These are phyloP conservation scores for Porphyrio hochstetteri DNA, from an alignment of 2,113 vertebrate genomes.

Conservation along the genomic window DNA sequence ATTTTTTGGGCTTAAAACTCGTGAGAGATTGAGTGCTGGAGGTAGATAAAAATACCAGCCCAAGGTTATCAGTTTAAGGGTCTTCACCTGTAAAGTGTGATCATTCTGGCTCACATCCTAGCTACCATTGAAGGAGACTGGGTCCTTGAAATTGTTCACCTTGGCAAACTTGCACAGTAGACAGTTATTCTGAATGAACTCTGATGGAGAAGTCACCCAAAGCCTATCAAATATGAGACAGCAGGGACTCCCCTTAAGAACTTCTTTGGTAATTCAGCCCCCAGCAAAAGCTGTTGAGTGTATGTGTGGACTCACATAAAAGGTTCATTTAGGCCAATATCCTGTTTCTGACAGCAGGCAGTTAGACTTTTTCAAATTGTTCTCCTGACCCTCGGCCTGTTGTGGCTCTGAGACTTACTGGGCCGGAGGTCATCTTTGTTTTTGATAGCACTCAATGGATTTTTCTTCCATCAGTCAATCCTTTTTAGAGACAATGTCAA, in stretches of 20 bases:
- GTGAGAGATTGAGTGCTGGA: neutral
- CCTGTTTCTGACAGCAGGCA: neutral
- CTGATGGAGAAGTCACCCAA: neutral
- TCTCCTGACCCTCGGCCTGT: neutral
- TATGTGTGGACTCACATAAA: accelerated
- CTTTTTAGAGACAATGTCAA: neutral
- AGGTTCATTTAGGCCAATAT: neutral
- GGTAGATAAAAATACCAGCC: neutral
- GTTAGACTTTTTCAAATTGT: neutral
- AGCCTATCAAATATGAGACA: neutral
- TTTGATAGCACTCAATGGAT: neutral
- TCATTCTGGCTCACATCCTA: neutral
- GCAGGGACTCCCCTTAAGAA: neutral
- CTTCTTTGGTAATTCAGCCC: neutral
- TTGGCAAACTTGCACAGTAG: neutral
- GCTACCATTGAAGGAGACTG: neutral
- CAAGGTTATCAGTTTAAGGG: neutral
- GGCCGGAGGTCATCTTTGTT: neutral
- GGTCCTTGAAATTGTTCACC: neutral
- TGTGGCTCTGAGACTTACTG: neutral
- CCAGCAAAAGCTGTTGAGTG: neutral
- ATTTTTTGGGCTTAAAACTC: neutral
- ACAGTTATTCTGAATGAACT: neutral
- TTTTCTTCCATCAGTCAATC: neutral
- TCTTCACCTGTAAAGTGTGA: neutral